These are phyloP conservation scores for Poeciliopsis turrubarensis DNA, from an alignment of 2,113 vertebrate species.

Conservation along the genomic window DNA sequence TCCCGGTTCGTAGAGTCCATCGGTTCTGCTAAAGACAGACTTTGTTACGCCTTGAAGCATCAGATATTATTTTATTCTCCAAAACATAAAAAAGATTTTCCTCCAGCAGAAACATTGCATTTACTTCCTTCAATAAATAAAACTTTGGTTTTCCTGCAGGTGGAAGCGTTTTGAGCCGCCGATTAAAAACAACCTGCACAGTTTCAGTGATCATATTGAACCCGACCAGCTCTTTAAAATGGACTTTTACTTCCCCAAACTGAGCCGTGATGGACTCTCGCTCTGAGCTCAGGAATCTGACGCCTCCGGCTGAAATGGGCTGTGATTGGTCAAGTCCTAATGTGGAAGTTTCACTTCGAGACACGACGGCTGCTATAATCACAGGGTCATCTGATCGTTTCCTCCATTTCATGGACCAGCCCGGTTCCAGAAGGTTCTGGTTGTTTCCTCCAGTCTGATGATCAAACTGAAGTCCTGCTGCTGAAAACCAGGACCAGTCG, in stretches of 20 bases:
- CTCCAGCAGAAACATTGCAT: no score
- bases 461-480: no score
- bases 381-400: neutral
- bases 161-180: neutral
- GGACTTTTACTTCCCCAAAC: constrained; percentile 4
- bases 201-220: accelerated
- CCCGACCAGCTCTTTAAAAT: neutral
- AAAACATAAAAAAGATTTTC: neutral
- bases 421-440: neutral
- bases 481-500: no score
- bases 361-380: neutral
- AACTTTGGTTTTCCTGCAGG: neutral
- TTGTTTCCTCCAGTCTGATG: no score
- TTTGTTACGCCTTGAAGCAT: neutral
- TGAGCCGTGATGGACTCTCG: neutral
- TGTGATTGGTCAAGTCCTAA: neutral
- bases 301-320: no score
- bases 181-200: neutral
- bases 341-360: neutral
- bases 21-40: neutral
- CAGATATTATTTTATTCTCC: neutral
- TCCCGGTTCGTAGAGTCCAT: no score
- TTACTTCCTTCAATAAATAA: neutral
- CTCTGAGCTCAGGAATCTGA: neutral
- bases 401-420: neutral